Percentiles rank a stretch among this genome's conserved stretches.
Evolutionary conservation across 2,888 invertebrate genomes (phyloP).

Genomic region (Drosophila emarginata): DNA sequence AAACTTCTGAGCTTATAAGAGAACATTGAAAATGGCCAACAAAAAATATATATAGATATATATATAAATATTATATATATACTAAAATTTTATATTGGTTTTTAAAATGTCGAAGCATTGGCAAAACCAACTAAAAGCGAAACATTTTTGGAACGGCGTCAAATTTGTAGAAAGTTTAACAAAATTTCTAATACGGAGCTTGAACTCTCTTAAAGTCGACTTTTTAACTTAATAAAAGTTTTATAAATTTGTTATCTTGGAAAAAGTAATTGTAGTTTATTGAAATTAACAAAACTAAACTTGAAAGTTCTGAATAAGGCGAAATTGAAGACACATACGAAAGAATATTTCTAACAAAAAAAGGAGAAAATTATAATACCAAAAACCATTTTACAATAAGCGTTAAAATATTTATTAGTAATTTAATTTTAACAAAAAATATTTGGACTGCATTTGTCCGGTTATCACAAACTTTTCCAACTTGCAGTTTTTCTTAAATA

Average conservation of each 20-base stretch:
- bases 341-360: too few relatives aligned
- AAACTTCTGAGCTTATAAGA: not conserved
- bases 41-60: not conserved
- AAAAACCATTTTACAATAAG: too few relatives aligned
- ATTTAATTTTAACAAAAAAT: too few relatives aligned
- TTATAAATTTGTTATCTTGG: not conserved
- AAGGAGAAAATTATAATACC: too few relatives aligned
- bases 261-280: not conserved
- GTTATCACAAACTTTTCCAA: too few relatives aligned
- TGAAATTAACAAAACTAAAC: not conserved
- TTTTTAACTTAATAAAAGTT: not conserved
- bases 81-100: not conserved
- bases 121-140: not conserved
- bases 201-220: not conserved
- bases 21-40: not conserved
- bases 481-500: too few relatives aligned
- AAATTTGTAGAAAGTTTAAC: not conserved
- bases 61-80: not conserved
- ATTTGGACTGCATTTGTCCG: too few relatives aligned
- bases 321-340: too few relatives aligned
- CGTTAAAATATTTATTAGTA: too few relatives aligned
- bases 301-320: too few relatives aligned
- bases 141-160: not conserved
- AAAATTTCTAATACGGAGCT: too few relatives aligned
- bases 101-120: not conserved